phyloP scores from a whole-genome alignment of 1,140 invertebrate species.

The Diorhabda carinulata region DNA sequence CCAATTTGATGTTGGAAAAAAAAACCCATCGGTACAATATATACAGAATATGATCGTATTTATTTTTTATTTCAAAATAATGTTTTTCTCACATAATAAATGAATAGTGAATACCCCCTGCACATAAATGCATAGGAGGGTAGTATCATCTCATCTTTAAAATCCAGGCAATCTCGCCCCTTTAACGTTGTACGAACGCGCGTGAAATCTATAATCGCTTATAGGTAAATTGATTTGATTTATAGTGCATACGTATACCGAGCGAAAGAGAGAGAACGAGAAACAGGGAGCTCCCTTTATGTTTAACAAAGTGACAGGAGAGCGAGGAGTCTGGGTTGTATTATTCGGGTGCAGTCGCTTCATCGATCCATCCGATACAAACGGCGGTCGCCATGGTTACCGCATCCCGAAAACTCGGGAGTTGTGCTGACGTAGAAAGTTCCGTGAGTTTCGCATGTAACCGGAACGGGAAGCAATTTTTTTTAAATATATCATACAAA shows the following conservation, averaged over 20 bases:
- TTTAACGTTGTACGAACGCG: not conserved
- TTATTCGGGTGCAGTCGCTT: slow-evolving; percentile 4
- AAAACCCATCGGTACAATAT: too few species aligned
- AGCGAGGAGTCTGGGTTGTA: slow-evolving; percentile 4
- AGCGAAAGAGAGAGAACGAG: not conserved
- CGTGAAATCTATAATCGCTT: not conserved
- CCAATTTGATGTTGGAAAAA: too few species aligned
- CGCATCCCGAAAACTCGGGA: slow-evolving; percentile 7
- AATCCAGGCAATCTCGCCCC: too few species aligned
- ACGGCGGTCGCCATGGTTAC: slow-evolving; percentile 5
- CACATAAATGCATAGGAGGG: too few species aligned
- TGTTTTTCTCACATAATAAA: too few species aligned
- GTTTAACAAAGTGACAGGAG: slow-evolving; percentile 5
- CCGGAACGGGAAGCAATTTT: not conserved
- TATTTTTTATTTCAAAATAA: too few species aligned
- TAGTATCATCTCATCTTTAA: too few species aligned
- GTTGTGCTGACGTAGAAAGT: not conserved
- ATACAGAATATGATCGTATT: too few species aligned
- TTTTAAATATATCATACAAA: too few species aligned
- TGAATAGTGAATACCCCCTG: too few species aligned
- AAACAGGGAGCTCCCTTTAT: not conserved
- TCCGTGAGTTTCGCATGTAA: not conserved
- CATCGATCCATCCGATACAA: slow-evolving; percentile 6
- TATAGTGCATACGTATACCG: not conserved
- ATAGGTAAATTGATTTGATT: slow-evolving; percentile 1